Percentiles rank a stretch among this genome's conserved stretches.
phyloP scores from a whole-genome alignment of 1,140 invertebrate species.

The Drosophila arizonae region DNA sequence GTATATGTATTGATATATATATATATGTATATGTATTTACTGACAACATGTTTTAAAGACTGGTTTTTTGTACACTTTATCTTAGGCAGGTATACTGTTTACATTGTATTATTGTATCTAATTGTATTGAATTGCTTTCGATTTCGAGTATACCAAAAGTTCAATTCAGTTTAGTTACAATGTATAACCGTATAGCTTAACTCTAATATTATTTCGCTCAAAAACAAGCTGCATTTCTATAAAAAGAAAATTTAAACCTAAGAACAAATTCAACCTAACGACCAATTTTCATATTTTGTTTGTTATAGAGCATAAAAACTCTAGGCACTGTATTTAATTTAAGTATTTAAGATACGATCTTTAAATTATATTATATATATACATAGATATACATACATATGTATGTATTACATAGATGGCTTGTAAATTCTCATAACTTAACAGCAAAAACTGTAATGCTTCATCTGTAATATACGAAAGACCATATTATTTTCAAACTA shows the following conservation, averaged over 20 bases:
- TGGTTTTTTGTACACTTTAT: conserved; percentile 81
- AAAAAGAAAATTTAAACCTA: conserved; percentile 16
- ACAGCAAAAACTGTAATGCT: conserved; percentile 58
- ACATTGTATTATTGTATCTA: conserved; percentile 46
- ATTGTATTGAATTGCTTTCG: conserved; percentile 14
- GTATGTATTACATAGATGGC: conserved; percentile 52
- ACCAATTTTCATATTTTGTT: conserved; percentile 75
- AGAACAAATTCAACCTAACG: conserved; percentile 59
- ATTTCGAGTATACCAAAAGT: conserved; percentile 23
- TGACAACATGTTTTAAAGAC: conserved; percentile 73
- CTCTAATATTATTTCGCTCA: not conserved
- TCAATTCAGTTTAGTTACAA: conserved; percentile 4
- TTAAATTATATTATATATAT: conserved; percentile 17
- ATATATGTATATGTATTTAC: conserved; percentile 46
- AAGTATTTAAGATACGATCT: conserved; percentile 40
- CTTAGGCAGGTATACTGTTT: conserved; percentile 76
- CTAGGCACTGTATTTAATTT: conserved; percentile 48
- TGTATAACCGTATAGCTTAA: not conserved
- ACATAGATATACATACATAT: conserved; percentile 3
- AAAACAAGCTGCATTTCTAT: conserved; percentile 26
- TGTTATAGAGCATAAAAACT: conserved; percentile 32
- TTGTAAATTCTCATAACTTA: conserved; percentile 73
- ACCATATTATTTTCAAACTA: conserved; percentile 64
- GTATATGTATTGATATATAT: conserved; percentile 34
- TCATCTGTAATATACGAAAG: conserved; percentile 72